Evolutionary conservation across 1,140 invertebrate species (phyloP), one percentile per base, ranked within the genome.

Genomic region (Dryas iulia): DNA sequence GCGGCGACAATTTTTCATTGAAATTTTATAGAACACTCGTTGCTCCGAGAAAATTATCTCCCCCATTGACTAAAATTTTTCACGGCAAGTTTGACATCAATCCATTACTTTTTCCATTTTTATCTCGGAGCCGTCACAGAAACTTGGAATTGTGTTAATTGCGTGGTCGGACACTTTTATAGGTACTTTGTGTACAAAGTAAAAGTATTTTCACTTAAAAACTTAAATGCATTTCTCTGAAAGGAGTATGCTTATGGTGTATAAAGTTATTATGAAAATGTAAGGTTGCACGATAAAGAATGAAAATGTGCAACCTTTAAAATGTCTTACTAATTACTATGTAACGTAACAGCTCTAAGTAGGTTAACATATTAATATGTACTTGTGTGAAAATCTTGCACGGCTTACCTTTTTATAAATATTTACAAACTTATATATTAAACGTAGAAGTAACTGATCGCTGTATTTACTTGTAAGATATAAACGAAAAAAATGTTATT

Each of bases 1-100:
- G 53, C 74, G 66, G 71, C 77, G 79, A 86, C 84, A 81, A 88
- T 89, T 86, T 89, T 89, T 91, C 83, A 89, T 85, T 79, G 80
- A 84, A 88, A 87, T 88, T 88, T 88, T 82, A 83, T 88, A 85
- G 85, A 89, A 88, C 81, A 87, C 81, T 80, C 81, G 77, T 79
- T 81, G 78, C 79, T 79, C 66, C 69, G 80, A 83, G 78, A 74
- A 89, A 89, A 89, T 89, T 91, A 89, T 89, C 87, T 87, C 81
- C 83, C 83, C 83, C 87, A 89, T 91, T 89, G 89, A 89, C 85
- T 87, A 86, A 87, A 86, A 87, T 88, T 90, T 89, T 89, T 89
- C 86, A 87, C 84, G 76, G 84, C 78, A 86, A 91, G 87, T 89
- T 89, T 89, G 87, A 87, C 89, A 89, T 89, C 85, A 89, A 89